Conservation (phyloP, 2,797 vertebrate species). For the Phoebastria nigripes region DNA sequence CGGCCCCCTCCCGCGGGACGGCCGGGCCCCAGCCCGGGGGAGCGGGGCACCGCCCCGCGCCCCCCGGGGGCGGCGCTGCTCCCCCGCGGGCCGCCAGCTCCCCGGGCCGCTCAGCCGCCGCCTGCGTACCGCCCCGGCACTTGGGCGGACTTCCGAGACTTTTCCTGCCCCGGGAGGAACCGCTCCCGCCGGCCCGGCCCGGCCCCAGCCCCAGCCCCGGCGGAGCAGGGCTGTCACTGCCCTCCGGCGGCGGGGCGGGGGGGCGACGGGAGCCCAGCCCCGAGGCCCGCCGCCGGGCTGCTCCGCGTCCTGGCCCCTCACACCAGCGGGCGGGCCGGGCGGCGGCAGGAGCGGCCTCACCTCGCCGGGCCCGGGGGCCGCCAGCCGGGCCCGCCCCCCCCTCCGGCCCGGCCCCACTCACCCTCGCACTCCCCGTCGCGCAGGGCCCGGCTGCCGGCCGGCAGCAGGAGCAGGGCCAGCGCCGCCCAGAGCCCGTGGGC, state of each 20-base stretch:
- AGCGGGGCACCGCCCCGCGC: neutral
- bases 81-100: neutral
- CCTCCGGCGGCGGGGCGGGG: slow-evolving; percentile 76
- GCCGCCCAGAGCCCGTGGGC: slow-evolving; percentile 81
- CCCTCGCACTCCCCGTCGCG: slow-evolving; percentile 90
- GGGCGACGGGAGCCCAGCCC: neutral
- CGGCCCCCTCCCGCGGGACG: neutral
- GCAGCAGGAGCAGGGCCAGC: slow-evolving; percentile 80
- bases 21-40: neutral
- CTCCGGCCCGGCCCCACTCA: slow-evolving; percentile 57
- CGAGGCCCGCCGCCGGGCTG: neutral
- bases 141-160: neutral
- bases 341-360: neutral
- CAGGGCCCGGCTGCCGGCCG: slow-evolving; percentile 70
- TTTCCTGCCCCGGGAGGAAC: neutral
- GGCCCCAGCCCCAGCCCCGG: too few relatives aligned
- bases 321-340: neutral
- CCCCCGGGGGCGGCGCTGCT: neutral
- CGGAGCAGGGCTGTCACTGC: neutral
- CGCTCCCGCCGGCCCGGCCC: neutral
- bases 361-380: neutral
- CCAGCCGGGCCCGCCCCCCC: neutral
- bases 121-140: neutral
- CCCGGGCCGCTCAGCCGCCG: neutral
- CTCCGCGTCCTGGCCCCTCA: neutral